Evolutionary conservation across 2,888 invertebrate genomes (phyloP), one percentile per base, ranked within the genome.

Genomic region (Diarsia rubi): DNA sequence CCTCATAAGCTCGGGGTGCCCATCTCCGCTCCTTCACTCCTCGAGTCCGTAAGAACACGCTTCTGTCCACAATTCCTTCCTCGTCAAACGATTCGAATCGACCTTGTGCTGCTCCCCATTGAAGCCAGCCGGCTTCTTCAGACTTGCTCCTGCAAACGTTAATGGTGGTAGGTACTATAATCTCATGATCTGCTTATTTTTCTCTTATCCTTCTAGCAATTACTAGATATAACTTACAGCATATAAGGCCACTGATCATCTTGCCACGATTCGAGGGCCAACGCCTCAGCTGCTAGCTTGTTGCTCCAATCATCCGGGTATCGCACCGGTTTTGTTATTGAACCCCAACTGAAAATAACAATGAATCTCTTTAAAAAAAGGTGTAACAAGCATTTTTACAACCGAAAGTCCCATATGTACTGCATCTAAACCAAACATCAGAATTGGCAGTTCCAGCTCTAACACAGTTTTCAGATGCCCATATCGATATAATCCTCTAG

Each of bases 41-140:
- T 8, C 97, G 95, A 14, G 97, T 90, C 78, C 97, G 96, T 37
- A 98, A 79, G 79, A 93, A 95, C 69, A 92, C 86, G 89, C 89
- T 90, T 85, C 81, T 87, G 11, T 91, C 91, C 5, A 90, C 81
- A 49, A 91, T 90, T 37, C 95, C 96, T 47, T 93, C 88, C 2
- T 91, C 92, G 66, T 96, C 92, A 75, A 94, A 96, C 0, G 96
- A 92, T 70, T 94, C 95, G 74, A 98, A 90, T 27, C 96, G 96
- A 0, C 98, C 98, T 81, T 97, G 95, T 27, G 97, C 88, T 0
- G 96, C 94, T 8, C 98, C 98, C 93, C 97, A 98, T 88, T 98
- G 98, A 79, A 97, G 94, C 92, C 97, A 97, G 67, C 97, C 97
- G 5, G 93, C 92, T 62, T 94, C 92, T 2, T 93, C 92, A 71